Conservation (phyloP, 1,140 invertebrate genomes). For the Drosophila pectinifera region DNA sequence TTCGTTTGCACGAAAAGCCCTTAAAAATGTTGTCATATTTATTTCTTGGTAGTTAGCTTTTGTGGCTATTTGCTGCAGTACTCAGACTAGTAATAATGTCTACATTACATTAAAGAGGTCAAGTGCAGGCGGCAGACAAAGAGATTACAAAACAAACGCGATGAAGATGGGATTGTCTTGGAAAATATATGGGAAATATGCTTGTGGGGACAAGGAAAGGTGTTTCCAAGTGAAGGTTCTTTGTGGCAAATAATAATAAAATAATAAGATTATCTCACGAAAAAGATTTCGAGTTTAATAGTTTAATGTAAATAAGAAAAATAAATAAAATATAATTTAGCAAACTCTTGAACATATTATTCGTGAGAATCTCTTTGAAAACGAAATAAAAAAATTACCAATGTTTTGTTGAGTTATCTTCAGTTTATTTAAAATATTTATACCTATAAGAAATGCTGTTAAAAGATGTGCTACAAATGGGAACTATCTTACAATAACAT, state of each 20-base stretch:
- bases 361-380: not conserved
- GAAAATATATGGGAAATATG: not conserved
- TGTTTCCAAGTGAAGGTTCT: not conserved
- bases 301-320: not conserved
- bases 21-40: slow-evolving; percentile 9
- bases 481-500: too few relatives aligned
- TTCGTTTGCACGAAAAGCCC: slow-evolving; percentile 52
- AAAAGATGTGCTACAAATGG: too few relatives aligned
- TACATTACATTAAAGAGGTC: slow-evolving; percentile 55
- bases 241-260: not conserved
- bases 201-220: not conserved
- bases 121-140: slow-evolving; percentile 59
- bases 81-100: slow-evolving; percentile 25
- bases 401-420: too few relatives aligned
- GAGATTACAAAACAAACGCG: slow-evolving; percentile 48
- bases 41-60: slow-evolving; percentile 16
- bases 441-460: too few relatives aligned
- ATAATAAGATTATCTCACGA: not conserved
- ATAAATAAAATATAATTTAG: not conserved
- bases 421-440: too few relatives aligned
- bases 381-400: too few relatives aligned
- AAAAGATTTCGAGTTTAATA: not conserved
- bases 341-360: not conserved
- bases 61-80: slow-evolving; percentile 34
- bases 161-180: slow-evolving; percentile 12